Base-by-base conservation (phyloP, 2,113 vertebrate genomes). In the Cynopterus brachyotis region DNA sequence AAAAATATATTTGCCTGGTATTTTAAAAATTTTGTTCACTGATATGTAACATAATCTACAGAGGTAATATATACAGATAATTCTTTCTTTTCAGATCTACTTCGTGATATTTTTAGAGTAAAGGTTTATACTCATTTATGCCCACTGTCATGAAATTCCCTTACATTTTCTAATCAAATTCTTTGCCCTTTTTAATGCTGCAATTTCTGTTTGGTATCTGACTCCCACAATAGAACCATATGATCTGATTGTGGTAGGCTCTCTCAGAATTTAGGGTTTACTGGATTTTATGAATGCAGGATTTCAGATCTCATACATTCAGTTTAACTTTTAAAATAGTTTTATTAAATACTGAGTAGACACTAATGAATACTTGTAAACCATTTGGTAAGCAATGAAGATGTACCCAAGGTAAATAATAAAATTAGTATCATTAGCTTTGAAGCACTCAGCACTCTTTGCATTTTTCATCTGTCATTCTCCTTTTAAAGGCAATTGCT, bases 121-220 rank as follows among this genome's bases (percentile, higher is more conserved):
- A 78, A 90, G 2, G 1, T 76, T 67, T 75, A 57, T 12, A 50
- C 15, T 75, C 30, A 75, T 45, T n/a, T 60, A 40, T 6, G 1
- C 4, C 17, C 20, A 8, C n/a, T 80, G 15, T 28, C 37, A 57
- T 37, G 3, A 32, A 67, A 60, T 89, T 72, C 2, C 53, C 70
- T 40, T 57, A 40, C 64, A 45, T 62, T 75, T 89, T 70, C 28
- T 76, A 82, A 81, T 47, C 8, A 69, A 50, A 47, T 67, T 84
- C 2, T 85, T 83, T 47, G 3, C 2, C 0, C 4, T 91, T 88
- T 87, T 53, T 2, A 19, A 64, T 78, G 37, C 35, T 64, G 5
- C 4, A 64, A 12, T 30, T 96, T 70, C 12, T 55, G 32, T 47
- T 78, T 24, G 45, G 6, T 32, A 11, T 75, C 32, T 93, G 70